These are phyloP conservation scores for Vombatus ursinus DNA, from an alignment of 2,113 vertebrate species.

Conservation along the genomic window DNA sequence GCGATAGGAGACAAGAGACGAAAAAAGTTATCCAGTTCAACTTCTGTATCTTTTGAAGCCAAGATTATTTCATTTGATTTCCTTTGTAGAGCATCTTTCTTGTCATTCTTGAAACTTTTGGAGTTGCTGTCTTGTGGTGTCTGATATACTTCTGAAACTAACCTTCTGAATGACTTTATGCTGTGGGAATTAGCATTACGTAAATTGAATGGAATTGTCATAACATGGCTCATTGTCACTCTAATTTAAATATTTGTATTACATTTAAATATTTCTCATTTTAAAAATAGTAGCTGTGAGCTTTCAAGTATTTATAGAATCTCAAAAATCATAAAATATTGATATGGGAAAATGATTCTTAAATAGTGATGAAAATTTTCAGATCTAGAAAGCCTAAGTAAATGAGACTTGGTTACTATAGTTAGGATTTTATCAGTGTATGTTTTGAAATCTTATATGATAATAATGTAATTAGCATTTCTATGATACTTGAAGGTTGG, in stretches of 20 bases:
- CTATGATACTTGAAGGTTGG: not conserved
- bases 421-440: not conserved
- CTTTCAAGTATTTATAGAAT: not conserved
- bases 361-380: not conserved
- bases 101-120: not conserved
- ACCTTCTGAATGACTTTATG: not conserved
- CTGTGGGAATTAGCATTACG: not conserved
- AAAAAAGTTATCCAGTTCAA: no score
- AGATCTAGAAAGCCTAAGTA: not conserved
- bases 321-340: not conserved
- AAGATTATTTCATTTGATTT: not conserved
- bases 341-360: not conserved
- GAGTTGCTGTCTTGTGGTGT: not conserved
- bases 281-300: not conserved
- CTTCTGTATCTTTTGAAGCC: not conserved
- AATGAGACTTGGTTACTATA: not conserved
- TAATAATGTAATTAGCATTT: slow-evolving; percentile 3
- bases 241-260: not conserved
- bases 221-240: not conserved
- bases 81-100: not conserved
- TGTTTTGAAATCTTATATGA: not conserved
- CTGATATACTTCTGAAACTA: not conserved
- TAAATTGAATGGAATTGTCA: not conserved
- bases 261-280: not conserved
- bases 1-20: no score